These are phyloP conservation scores for Uria aalge DNA, from an alignment of 2,113 vertebrate species.

Conservation along the genomic window DNA sequence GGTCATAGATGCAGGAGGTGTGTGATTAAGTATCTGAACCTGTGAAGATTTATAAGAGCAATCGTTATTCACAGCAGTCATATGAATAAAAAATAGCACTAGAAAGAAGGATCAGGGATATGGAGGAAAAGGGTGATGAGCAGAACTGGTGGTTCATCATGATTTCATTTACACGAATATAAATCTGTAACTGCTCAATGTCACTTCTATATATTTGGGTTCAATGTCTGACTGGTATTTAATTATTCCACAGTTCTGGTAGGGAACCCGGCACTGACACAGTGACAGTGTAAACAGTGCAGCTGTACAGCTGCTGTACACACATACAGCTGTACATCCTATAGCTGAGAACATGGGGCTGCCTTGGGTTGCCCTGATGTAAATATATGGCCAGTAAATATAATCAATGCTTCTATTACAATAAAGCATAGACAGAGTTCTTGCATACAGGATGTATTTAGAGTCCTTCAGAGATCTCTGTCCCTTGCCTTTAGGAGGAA, in stretches of 20 bases:
- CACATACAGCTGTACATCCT: neutral
- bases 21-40: slow-evolving; percentile 16
- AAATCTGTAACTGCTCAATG: neutral
- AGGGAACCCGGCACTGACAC: neutral
- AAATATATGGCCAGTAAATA: neutral
- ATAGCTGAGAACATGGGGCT: neutral
- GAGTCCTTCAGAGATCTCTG: neutral
- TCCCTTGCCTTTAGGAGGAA: neutral
- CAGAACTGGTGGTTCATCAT: neutral
- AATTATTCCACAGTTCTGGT: neutral
- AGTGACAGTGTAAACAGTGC: neutral
- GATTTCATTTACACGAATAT: neutral
- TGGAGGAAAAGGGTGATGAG: neutral
- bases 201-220: neutral
- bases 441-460: neutral
- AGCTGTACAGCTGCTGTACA: neutral
- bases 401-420: neutral
- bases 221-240: neutral
- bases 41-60: slow-evolving; percentile 9
- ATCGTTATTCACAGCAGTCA: neutral
- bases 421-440: neutral
- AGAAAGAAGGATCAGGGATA: neutral
- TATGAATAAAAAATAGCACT: neutral
- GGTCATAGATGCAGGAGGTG: neutral
- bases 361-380: neutral